These are phyloP conservation scores for Macrophya annulata DNA, from an alignment of 2,888 invertebrate species.

Conservation along the genomic window DNA sequence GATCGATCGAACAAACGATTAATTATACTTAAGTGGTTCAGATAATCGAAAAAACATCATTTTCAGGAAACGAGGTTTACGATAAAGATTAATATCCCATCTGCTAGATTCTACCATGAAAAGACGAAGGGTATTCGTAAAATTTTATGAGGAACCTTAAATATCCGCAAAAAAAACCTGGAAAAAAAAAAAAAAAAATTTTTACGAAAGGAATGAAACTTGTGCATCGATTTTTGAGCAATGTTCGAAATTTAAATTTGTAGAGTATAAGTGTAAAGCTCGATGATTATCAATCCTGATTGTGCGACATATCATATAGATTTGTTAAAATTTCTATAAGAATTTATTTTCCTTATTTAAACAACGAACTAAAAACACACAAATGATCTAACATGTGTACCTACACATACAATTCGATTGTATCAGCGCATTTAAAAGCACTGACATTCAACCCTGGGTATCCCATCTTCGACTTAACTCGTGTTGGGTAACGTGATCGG, in stretches of 20 bases:
- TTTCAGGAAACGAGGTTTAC: background rate
- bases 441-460: conserved; percentile 38
- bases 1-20: background rate
- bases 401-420: background rate
- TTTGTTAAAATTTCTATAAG: no score
- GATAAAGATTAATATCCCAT: background rate
- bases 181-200: background rate
- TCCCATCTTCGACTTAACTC: background rate
- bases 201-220: background rate
- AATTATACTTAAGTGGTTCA: background rate
- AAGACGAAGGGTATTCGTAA: background rate
- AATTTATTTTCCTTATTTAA: background rate
- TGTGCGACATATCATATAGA: no score
- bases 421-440: conserved; percentile 27
- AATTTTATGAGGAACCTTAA: conserved; percentile 2
- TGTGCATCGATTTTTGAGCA: background rate
- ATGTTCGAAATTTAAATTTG: background rate
- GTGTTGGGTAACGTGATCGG: conserved; percentile 51
- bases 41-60: background rate
- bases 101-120: background rate
- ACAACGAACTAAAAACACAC: background rate
- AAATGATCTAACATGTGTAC: conserved; percentile 1
- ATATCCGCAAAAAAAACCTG: background rate
- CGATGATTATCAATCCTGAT: no score
- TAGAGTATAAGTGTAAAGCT: background rate